These are phyloP conservation scores for Harpalus rubripes DNA, from an alignment of 2,888 invertebrate genomes.

Conservation along the genomic window DNA sequence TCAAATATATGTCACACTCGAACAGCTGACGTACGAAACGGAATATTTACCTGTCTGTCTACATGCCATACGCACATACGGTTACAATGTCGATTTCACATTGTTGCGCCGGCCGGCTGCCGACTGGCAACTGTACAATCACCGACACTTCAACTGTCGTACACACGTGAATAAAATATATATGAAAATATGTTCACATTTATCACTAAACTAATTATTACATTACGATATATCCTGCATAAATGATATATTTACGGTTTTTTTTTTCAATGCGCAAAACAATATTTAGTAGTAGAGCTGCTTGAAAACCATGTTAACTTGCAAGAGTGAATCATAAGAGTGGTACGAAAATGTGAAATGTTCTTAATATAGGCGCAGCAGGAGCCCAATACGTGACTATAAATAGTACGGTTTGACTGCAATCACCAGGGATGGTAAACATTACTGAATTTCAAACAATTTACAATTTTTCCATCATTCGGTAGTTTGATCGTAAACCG, in stretches of 20 bases:
- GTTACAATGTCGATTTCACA: constrained; percentile 56
- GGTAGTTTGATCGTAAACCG: constrained; percentile 1
- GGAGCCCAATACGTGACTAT: constrained; percentile 66
- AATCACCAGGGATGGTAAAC: constrained; percentile 64
- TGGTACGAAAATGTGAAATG: constrained; percentile 65
- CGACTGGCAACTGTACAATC: constrained; percentile 32
- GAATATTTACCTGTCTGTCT: constrained; percentile 61
- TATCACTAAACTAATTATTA: constrained; percentile 25
- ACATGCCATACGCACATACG: constrained; percentile 54
- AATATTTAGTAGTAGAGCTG: constrained; percentile 6
- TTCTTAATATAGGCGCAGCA: constrained; percentile 67
- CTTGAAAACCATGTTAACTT: constrained; percentile 23
- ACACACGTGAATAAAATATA: constrained; percentile 18
- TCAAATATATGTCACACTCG: constrained; percentile 27
- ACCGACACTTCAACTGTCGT: constrained; percentile 41
- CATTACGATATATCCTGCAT: not conserved
- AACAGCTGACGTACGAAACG: constrained; percentile 60
- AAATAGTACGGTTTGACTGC: constrained; percentile 66
- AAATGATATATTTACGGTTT: not conserved
- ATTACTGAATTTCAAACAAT: constrained; percentile 36
- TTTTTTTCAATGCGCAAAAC: constrained; percentile 17
- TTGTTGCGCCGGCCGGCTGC: constrained; percentile 32
- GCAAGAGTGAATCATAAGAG: constrained; percentile 63
- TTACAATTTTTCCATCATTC: constrained; percentile 23
- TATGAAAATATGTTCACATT: constrained; percentile 7